phyloP scores from a whole-genome alignment of 2,113 vertebrate species.

The Nothobranchius kuhntae region DNA sequence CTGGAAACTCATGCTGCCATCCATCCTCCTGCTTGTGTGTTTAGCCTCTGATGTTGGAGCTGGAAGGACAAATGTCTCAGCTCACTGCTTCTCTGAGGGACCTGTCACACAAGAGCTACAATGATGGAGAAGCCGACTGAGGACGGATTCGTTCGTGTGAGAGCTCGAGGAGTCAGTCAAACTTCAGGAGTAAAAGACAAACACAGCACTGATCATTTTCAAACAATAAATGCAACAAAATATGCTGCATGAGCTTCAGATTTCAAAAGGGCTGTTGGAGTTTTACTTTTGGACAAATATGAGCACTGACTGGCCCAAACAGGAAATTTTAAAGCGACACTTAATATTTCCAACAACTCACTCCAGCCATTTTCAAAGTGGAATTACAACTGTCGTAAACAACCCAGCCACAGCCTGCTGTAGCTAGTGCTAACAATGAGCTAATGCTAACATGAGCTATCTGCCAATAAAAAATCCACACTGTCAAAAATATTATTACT shows the following conservation, averaged over 20 bases:
- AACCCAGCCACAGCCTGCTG: too few species aligned
- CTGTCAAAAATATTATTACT: too few species aligned
- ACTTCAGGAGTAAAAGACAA: conserved; percentile 18
- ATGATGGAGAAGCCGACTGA: conserved; percentile 14
- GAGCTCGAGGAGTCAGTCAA: background rate
- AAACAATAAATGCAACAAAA: background rate
- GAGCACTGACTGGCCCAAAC: too few species aligned
- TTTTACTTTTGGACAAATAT: too few species aligned
- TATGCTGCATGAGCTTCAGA: rapidly evolving
- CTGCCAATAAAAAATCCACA: too few species aligned
- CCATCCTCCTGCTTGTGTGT: conserved; percentile 55
- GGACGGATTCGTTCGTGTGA: conserved; percentile 31
- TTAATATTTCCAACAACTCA: too few species aligned
- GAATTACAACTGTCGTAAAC: too few species aligned
- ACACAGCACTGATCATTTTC: background rate
- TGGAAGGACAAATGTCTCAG: conserved; percentile 53
- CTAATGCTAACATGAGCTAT: too few species aligned
- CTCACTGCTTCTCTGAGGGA: conserved; percentile 34
- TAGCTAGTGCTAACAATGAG: too few species aligned
- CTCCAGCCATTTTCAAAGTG: too few species aligned
- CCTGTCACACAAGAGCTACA: conserved; percentile 49
- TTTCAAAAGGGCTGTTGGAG: background rate
- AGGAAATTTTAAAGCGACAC: too few species aligned
- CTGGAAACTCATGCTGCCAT: conserved; percentile 55
- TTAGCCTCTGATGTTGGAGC: conserved; percentile 48